Evolutionary conservation across 2,797 vertebrate species (phyloP).

Genomic region (Australoheros facetus): DNA sequence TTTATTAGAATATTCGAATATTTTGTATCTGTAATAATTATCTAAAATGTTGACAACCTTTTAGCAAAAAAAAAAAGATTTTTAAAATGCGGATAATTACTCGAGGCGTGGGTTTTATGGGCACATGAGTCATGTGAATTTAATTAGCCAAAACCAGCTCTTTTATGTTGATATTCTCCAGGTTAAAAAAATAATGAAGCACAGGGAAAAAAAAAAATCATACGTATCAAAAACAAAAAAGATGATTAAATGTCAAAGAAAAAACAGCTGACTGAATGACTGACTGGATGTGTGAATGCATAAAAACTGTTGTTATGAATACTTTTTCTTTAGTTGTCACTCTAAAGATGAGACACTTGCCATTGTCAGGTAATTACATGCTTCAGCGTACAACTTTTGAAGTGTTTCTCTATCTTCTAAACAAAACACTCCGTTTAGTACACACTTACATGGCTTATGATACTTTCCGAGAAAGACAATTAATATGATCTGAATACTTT

Average conservation of each 20-base stretch:
- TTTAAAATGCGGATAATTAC: constrained; percentile 11
- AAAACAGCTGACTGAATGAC: neutral
- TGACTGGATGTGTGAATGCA: neutral
- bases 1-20: neutral
- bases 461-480: neutral
- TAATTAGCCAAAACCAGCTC: constrained; percentile 14
- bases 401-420: neutral
- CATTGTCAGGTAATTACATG: neutral
- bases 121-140: constrained; percentile 10
- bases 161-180: constrained; percentile 26
- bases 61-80: neutral
- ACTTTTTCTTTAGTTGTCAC: neutral
- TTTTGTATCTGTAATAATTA: neutral
- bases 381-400: neutral
- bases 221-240: constrained; percentile 6
- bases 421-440: neutral
- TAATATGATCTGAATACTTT: neutral
- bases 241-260: constrained; percentile 15
- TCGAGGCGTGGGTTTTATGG: neutral
- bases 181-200: neutral
- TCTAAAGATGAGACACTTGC: neutral
- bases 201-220: neutral
- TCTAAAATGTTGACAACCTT: neutral
- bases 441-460: neutral
- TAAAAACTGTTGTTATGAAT: neutral